Base-by-base conservation (phyloP, 1,140 invertebrate species). In the Zophobas atratus region DNA sequence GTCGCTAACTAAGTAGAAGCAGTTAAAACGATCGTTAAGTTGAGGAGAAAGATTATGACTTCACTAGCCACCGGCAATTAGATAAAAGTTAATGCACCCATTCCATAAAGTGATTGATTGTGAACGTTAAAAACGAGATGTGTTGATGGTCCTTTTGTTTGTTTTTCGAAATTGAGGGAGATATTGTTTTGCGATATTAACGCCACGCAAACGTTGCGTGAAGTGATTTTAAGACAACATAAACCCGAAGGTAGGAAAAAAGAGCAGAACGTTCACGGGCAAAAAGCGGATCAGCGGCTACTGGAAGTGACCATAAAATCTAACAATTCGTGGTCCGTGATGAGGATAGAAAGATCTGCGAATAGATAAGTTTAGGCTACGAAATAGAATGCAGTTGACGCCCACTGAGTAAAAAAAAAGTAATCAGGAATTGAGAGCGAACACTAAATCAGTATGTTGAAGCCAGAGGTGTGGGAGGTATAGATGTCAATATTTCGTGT, bases 21-120 rank as follows among this genome's bases (percentile, higher is more conserved):
- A 79, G 77, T 81, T 81, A 81, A 79, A 77, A 41, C 57, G 76
- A 78, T 80, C 79, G 76, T 80, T 80, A 80, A 80, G 76, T 78
- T 76, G 51, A 77, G 79, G 51, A 53, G 63, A 72, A 78, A 77
- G 76, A 75, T 77, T 80, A 80, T 80, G 72, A 72, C 79, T 80
- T 78, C 70, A 78, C 76, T 77, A 77, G 79, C 77, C 79, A 80
- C 79, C 60, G 79, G 79, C 79, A 78, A 78, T 78, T 75, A 80
- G 79, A 76, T 60, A 43, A 73, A 77, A 57, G 76, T 77, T 77
- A 72, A 72, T 72, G 76, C 60, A 53, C 76, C 38, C 67, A 72
- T 77, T 72, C 39, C 71, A 73, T 73, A 53, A 20, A 73, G 71
- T 73, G 71, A 73, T 77, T 77, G 76, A 72, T 72, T 77, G 49